Base-by-base conservation (phyloP, 1,140 invertebrate genomes). In the Drosophila tristis region DNA sequence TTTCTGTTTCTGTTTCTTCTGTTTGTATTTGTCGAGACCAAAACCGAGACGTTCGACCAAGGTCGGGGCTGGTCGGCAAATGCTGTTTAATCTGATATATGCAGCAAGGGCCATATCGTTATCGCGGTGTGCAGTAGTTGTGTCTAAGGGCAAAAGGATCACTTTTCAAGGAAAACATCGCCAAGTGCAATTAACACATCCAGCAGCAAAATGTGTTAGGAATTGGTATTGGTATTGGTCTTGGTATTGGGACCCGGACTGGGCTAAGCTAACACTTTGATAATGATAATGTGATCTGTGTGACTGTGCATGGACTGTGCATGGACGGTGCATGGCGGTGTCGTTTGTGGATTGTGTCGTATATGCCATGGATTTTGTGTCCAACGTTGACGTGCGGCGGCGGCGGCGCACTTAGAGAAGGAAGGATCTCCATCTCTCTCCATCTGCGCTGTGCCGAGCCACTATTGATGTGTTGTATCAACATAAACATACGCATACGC, bases 171-270 rank as follows among this genome's bases (percentile, higher is more conserved):
- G 62, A 89, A 87, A 89, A 89, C 82, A 89, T 73, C 44, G 75
- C 75, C 82, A 87, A 89, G 84, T 82, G 75, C 84, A 87, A 87
- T 87, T 87, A 87, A 89, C 82, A 87, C 82, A 82, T 87, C 53
- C 59, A 58, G 54, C 62, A 56, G 63, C 35, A 44, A 55, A 72
- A 71, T 75, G 72, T 76, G 71, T 62, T 53, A 54, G 70, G 57
- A 75, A 11, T 13, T 13, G 35, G 35, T 35, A 3, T 35, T 35
- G 31, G 31, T 39, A 3, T 39, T 11, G 31, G 31, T 35, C 3
- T 35, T 11, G 31, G 31, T 35, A 35, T 35, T 35, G 9, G 31
- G 31, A 13, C 39, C 20, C 2, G 31, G 29, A 48, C 35, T 20
- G 60, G 42, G 23, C 64, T 71, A 78, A 71, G 66, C 73, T 82